Evolutionary conservation across 2,888 invertebrate species (phyloP).

Genomic region (Marasmarcha lunaedactyla): DNA sequence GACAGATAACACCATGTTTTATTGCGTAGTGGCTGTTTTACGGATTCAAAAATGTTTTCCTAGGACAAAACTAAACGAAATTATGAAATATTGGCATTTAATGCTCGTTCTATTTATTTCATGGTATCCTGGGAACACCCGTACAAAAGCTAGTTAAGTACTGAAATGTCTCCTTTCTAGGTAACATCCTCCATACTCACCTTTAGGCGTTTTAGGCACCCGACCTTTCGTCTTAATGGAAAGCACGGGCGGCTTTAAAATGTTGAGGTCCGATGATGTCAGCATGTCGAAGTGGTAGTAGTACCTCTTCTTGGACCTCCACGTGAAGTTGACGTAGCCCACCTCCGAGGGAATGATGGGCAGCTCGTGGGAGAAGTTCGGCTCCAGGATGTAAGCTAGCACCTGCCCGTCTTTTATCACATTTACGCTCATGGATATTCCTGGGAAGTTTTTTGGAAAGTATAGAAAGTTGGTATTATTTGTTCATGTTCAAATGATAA

Average conservation of each 20-base stretch:
- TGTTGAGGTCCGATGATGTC: slow-evolving; percentile 85
- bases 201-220: slow-evolving; percentile 88
- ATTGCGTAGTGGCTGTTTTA: no score
- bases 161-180: no score
- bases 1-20: no score
- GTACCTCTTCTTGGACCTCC: slow-evolving; percentile 88
- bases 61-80: no score
- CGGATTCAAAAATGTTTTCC: no score
- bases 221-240: slow-evolving; percentile 88
- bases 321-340: slow-evolving; percentile 90
- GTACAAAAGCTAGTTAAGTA: no score
- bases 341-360: slow-evolving; percentile 94
- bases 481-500: no score
- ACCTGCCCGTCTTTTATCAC: slow-evolving; percentile 91
- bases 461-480: slow-evolving; percentile 3
- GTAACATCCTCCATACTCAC: no score
- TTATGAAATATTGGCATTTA: no score
- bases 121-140: no score
- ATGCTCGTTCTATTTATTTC: no score
- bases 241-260: slow-evolving; percentile 87
- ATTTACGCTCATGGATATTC: slow-evolving; percentile 88
- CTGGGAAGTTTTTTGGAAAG: slow-evolving; percentile 67
- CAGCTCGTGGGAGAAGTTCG: slow-evolving; percentile 89
- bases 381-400: slow-evolving; percentile 86
- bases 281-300: slow-evolving; percentile 89